Base-by-base conservation (phyloP, 2,113 vertebrate species). In the Corythaixoides concolor region DNA sequence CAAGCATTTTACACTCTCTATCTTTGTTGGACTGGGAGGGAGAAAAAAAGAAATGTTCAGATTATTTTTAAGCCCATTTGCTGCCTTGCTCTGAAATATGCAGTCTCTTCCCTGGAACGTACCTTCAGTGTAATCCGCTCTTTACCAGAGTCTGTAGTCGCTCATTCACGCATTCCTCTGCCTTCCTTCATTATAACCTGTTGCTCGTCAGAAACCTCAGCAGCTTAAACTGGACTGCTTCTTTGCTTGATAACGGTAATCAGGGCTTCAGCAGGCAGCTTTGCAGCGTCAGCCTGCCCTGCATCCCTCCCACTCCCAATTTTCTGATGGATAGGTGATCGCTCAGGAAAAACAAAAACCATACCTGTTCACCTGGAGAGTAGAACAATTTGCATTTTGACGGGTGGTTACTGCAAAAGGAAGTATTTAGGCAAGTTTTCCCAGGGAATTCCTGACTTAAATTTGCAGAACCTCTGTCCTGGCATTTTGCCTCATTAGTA, bases 1-100 rank as follows among this genome's bases (percentile, higher is more conserved):
- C 94, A 94, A 94, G 75, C 95, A 94, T 79, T 67, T 96, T 93
- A 91, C 74, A 6, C 50, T 76, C 49, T 56, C 56, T 92, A 43
- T 96, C 95, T 96, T 80, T 90, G 92, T 63, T 28, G 82, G 90
- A 93, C 43, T 90, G 75, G 75, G 64, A 85, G 23, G 23, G 11
- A 8, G 15, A 6, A 17, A 10, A 35, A 11, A 26, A 24, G 16
- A 63, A 75, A 77, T 15, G 89, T 88, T 96, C 95, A 83, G 90
- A 96, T 95, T 94, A 95, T 95, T 96, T 95, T 94, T 95, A 93
- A 96, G 47, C 78, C 88, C 95, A 92, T 96, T 94, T 96, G 88
- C 95, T 93, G 78, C 90, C 88, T 95, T 91, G 90, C 93, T 87
- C 90, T 95, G 90, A 88, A 93, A 96, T 92, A 73, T 84, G 88